phyloP scores from a whole-genome alignment of 2,113 vertebrate genomes.

The Anoplopoma fimbria region DNA sequence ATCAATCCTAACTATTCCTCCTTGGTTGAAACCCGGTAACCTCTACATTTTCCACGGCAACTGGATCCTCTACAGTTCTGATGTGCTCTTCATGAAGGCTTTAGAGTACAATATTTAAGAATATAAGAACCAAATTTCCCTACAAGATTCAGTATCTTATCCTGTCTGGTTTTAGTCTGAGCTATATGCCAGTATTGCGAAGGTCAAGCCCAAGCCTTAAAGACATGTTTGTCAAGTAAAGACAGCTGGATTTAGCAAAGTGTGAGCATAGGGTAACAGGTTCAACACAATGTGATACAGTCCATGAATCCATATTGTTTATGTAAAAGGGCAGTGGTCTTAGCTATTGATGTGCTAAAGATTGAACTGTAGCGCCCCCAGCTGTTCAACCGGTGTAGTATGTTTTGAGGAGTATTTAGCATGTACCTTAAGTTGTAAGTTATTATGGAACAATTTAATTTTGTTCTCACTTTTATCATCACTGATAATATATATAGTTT shows the following conservation, averaged over 20 bases:
- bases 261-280: neutral
- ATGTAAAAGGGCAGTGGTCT: neutral
- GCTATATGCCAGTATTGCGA: neutral
- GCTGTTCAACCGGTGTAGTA: slow-evolving; percentile 29
- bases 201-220: neutral
- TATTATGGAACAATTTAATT: neutral
- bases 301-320: slow-evolving; percentile 2
- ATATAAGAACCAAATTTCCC: neutral
- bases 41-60: slow-evolving; percentile 19
- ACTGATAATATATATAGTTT: neutral
- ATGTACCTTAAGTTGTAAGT: neutral
- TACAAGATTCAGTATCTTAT: neutral
- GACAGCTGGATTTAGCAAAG: neutral
- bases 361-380: slow-evolving; percentile 49
- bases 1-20: slow-evolving; percentile 69
- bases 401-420: neutral
- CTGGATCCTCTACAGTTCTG: slow-evolving; percentile 8
- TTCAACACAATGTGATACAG: neutral
- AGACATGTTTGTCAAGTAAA: neutral
- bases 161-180: neutral
- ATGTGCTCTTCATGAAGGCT: slow-evolving; percentile 21
- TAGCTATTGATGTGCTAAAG: neutral
- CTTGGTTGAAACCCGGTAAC: slow-evolving; percentile 42
- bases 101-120: neutral
- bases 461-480: neutral